These are phyloP conservation scores for Octopus sinensis DNA, from an alignment of 1,140 invertebrate species.

Conservation along the genomic window DNA sequence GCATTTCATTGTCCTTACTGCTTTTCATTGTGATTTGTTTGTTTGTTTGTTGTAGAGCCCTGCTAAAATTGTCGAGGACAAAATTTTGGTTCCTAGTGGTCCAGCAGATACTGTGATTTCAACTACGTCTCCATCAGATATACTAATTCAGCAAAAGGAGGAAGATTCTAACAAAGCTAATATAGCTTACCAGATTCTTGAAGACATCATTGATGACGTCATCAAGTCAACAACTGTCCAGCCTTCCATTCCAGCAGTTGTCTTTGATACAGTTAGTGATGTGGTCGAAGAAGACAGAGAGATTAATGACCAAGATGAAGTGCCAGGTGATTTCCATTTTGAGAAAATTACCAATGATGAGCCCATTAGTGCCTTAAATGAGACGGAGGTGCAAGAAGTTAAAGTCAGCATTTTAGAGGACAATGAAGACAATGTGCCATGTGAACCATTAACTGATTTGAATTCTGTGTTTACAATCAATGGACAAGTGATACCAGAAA, in stretches of 20 bases:
- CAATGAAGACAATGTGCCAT: slow-evolving; percentile 19
- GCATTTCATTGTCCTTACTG: too few relatives aligned
- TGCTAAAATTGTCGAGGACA: slow-evolving; percentile 26
- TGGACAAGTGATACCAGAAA: slow-evolving; percentile 30
- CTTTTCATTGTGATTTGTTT: too few relatives aligned
- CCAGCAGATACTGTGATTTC: background rate
- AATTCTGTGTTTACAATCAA: slow-evolving; percentile 39
- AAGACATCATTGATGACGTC: slow-evolving; percentile 50
- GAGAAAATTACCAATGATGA: slow-evolving; percentile 25
- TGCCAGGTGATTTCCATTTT: background rate
- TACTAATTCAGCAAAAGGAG: background rate
- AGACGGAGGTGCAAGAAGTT: slow-evolving; percentile 39
- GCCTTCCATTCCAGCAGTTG: slow-evolving; percentile 51
- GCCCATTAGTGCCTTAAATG: slow-evolving; percentile 24
- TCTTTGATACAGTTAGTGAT: slow-evolving; percentile 45
- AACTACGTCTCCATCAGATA: background rate
- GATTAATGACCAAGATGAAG: slow-evolving; percentile 25
- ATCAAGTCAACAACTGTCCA: slow-evolving; percentile 39
- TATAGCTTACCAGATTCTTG: slow-evolving; percentile 38
- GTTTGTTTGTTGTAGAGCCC: slow-evolving; percentile 21
- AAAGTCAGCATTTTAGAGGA: slow-evolving; percentile 40
- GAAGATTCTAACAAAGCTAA: slow-evolving; percentile 17
- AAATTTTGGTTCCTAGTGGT: background rate
- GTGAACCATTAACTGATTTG: background rate
- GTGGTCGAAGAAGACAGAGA: slow-evolving; percentile 31